Evolutionary conservation across 1,140 invertebrate species (phyloP), one percentile per base, ranked within the genome.

Genomic region (Samia ricini): DNA sequence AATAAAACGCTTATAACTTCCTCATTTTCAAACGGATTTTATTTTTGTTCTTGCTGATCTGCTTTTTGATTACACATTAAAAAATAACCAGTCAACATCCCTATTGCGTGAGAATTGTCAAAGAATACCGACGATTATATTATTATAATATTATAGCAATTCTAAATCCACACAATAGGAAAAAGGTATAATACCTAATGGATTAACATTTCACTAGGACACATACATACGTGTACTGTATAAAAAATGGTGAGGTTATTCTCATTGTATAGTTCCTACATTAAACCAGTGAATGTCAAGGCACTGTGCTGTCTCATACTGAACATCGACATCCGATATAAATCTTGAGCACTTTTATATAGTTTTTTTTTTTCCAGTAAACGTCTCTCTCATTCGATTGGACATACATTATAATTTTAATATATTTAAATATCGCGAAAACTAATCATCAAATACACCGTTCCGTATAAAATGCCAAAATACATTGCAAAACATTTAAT

Each of bases 401-500:
- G n/a, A 4, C 33, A 15, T 15, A 42, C 33, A 42, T 42, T 15
- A 42, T 15, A 42, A 42, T 42, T 42, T 29, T 29, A 8, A 29
- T 10, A 29, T 29, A 8, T 0, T 29, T 29, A 29, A 29, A 29
- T 29, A 29, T 29, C 26, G 26, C 26, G 26, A 29, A 29, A 29
- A 29, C 26, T 29, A 29, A 52, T 55, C n/a, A n/a, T n/a, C 21
- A 23, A 10, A 24, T 36, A 15, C 33, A 26, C 23, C 23, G 0
- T 56, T 42, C 12, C 18, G 23, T 21, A 42, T 18, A 18, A 58
- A 15, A 48, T 15, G 21, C 36, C 20, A 58, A 33, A 56, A n/a
- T 29, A 56, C 29, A 24, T 42, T 36, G 56, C 56, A 57, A 42
- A 57, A 57, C 26, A 57, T 57, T 36, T 23, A 48, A 59, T 59